Base-by-base conservation (phyloP, 2,888 invertebrate species). In the Xylota segnis region DNA sequence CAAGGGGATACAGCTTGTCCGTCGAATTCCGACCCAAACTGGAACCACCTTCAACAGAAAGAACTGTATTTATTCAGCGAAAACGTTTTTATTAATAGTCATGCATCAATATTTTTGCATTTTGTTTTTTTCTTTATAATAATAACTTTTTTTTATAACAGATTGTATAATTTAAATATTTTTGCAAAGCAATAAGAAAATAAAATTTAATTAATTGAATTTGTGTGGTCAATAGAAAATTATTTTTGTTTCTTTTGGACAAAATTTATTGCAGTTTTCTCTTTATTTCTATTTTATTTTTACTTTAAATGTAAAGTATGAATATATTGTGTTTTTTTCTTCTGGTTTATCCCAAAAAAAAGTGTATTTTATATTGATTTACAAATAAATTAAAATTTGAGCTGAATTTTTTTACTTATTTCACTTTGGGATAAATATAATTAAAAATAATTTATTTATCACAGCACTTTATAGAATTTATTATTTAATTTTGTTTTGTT, bases 391-490 rank as follows among this genome's bases (percentile, higher is more conserved):
- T 23, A 70, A 50, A 63, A 40, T 34, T 16, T 58, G n/a, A 18
- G 18, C 54, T 65, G 14, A 12, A 32, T 40, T 27, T 40, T 71
- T 10, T 47, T 29, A 27, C 9, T n/a, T 27, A 61, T 23, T 0
- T 14, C 32, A 59, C 66, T 9, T 18, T 32, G 47, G 75, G 71
- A 76, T 76, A 86, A 72, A 68, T 65, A 29, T 72, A 70, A 75
- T 70, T 65, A 43, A 86, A 76, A 82, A 71, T 82, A 50, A 84
- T 78, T 88, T 88, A 70, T 88, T 90, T 90, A 90, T 90, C 90
- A 90, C 90, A 90, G 90, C 90, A 90, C 90, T 90, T 90, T 82
- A 77, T 72, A 76, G 70, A 58, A 16, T 68, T 90, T 87, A 88
- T 88, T 71, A 70, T 52, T 54, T 56, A 50, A 32, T 89, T 90